Evolutionary conservation across 2,888 invertebrate genomes (phyloP).

Genomic region (Hydropsyche betteni): DNA sequence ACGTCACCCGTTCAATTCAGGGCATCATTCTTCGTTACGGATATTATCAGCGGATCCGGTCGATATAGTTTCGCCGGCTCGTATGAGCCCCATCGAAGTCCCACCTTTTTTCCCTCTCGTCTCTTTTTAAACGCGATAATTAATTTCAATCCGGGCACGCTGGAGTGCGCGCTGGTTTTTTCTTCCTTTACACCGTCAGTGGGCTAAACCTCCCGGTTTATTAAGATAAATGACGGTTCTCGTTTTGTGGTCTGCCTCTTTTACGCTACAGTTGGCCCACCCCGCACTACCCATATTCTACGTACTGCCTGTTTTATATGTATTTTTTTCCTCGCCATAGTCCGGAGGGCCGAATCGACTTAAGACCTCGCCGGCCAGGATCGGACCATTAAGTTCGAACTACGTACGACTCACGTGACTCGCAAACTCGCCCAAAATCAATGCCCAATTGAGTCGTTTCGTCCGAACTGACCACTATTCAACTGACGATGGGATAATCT

Average conservation of each 20-base stretch:
- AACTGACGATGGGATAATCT: no score
- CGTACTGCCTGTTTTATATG: not conserved
- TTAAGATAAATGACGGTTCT: constrained; percentile 47
- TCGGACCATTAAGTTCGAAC: constrained; percentile 31
- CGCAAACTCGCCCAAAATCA: constrained; percentile 9
- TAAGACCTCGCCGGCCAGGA: constrained; percentile 26
- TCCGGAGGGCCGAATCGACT: constrained; percentile 11
- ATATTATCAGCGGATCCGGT: no score
- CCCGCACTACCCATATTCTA: not conserved
- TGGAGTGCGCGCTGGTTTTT: constrained; percentile 35
- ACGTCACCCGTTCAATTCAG: no score
- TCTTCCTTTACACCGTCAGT: constrained; percentile 39
- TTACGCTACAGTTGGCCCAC: constrained; percentile 40
- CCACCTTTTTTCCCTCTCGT: not conserved
- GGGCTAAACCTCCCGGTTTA: constrained; percentile 44
- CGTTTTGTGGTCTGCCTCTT: constrained; percentile 41
- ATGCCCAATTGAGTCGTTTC: not conserved
- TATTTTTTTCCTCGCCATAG: constrained; percentile 28
- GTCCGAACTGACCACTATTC: not conserved
- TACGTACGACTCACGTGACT: constrained; percentile 6
- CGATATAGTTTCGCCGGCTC: no score
- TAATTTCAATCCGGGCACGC: constrained; percentile 38
- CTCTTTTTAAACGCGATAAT: constrained; percentile 31
- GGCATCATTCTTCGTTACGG: no score
- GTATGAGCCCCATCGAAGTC: not conserved